Conservation (phyloP, 2,888 invertebrate genomes). For the Anoplius nigerrimus region DNA sequence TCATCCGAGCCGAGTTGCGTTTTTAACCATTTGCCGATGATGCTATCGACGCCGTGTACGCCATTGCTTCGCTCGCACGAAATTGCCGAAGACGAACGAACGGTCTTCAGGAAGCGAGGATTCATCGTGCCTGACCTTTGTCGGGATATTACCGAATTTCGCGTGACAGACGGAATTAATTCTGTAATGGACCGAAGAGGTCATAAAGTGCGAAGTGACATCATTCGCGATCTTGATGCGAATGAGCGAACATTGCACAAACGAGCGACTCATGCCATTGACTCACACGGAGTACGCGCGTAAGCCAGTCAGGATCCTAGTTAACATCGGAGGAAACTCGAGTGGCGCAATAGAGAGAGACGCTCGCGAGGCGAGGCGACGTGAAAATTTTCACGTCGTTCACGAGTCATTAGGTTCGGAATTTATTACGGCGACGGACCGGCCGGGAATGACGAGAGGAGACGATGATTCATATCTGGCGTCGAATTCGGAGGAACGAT, state of each 20-base stretch:
- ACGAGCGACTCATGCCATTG: conserved; percentile 32
- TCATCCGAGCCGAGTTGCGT: not conserved
- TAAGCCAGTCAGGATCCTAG: conserved; percentile 9
- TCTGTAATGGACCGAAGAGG: not conserved
- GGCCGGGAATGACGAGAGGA: not conserved
- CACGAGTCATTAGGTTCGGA: conserved; percentile 15
- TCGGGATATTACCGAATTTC: not conserved
- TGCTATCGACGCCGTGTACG: not conserved
- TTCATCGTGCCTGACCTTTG: no score
- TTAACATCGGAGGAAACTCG: not conserved
- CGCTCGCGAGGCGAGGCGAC: not conserved
- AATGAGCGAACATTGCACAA: conserved; percentile 15
- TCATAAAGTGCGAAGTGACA: conserved; percentile 19
- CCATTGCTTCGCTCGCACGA: not conserved
- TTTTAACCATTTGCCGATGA: not conserved
- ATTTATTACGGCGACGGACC: conserved; percentile 4
- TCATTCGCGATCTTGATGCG: conserved; percentile 22
- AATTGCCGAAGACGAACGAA: not conserved
- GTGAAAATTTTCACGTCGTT: conserved; percentile 12
- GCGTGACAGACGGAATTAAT: not conserved
- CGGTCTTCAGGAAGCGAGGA: no score
- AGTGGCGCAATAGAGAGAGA: conserved; percentile 9
- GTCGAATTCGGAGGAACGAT: conserved; percentile 24
- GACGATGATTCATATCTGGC: conserved; percentile 39
- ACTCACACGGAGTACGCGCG: conserved; percentile 34